These are phyloP conservation scores for Poecile atricapillus DNA, from an alignment of 2,113 vertebrate genomes.

Conservation along the genomic window DNA sequence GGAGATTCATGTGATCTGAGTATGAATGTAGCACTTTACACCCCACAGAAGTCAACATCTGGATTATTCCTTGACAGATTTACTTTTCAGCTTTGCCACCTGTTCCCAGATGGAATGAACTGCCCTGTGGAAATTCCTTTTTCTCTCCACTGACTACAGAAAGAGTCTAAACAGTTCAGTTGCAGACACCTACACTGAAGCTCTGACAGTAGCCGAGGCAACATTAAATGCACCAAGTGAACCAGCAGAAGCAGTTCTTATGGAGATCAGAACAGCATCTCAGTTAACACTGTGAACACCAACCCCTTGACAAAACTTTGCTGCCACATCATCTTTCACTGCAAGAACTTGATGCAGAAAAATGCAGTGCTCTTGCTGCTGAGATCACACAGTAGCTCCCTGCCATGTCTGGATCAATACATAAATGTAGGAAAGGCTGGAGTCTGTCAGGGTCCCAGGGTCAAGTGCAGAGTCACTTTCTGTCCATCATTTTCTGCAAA, in stretches of 20 bases:
- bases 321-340: background rate
- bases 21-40: background rate
- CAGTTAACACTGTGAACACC: background rate
- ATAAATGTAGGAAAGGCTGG: background rate
- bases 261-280: background rate
- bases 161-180: background rate
- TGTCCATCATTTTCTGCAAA: background rate
- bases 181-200: background rate
- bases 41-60: background rate
- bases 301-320: background rate
- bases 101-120: background rate
- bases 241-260: background rate
- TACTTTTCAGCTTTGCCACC: background rate
- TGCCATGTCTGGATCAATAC: background rate
- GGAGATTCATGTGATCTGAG: background rate
- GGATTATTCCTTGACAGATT: background rate
- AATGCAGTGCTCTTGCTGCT: background rate
- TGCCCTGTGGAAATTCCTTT: background rate
- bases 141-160: background rate
- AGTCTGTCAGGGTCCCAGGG: background rate
- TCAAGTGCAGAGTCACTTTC: background rate
- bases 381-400: background rate
- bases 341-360: background rate
- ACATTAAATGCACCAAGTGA: background rate
- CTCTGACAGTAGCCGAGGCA: background rate